Evolutionary conservation across 2,797 vertebrate species (phyloP).

Genomic region (Typhlichthys subterraneus): DNA sequence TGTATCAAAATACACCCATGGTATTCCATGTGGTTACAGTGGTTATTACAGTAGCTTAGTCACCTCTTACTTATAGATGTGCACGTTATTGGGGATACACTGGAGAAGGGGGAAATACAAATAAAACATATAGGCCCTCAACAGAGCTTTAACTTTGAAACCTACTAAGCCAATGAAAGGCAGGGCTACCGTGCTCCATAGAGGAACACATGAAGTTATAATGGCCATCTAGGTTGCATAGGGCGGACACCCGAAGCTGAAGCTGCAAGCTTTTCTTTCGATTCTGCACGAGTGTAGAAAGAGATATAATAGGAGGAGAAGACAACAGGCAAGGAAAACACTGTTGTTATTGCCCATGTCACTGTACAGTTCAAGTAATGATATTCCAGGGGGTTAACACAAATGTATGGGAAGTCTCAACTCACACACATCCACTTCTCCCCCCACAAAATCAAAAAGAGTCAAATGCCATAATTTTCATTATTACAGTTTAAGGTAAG

Average conservation of each 20-base stretch:
- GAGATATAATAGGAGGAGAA: conserved; percentile 14
- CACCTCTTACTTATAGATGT: not conserved
- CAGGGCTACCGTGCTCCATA: conserved; percentile 3
- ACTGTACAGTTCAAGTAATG: conserved; percentile 44
- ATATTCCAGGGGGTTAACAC: conserved; percentile 20
- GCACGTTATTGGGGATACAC: too few species aligned
- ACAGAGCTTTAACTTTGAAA: not conserved
- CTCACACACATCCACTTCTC: not conserved
- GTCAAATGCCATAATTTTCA: too few species aligned
- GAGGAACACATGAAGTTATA: conserved; percentile 34
- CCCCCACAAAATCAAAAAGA: conserved; percentile 2
- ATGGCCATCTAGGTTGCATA: conserved; percentile 66
- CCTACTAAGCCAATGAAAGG: not conserved
- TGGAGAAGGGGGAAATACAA: too few species aligned
- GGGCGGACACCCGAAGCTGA: conserved; percentile 57
- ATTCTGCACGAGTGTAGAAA: conserved; percentile 41
- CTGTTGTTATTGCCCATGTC: conserved; percentile 58
- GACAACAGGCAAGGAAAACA: conserved; percentile 44
- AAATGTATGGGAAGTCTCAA: not conserved
- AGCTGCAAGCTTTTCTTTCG: conserved; percentile 45
- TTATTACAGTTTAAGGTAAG: not conserved
- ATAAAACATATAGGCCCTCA: not conserved
- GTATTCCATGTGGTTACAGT: not conserved
- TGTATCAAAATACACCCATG: conserved; percentile 14
- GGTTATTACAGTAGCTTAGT: conserved; percentile 5